Conservation (phyloP, 2,888 invertebrate genomes). For the Dryadula phaetusa region DNA sequence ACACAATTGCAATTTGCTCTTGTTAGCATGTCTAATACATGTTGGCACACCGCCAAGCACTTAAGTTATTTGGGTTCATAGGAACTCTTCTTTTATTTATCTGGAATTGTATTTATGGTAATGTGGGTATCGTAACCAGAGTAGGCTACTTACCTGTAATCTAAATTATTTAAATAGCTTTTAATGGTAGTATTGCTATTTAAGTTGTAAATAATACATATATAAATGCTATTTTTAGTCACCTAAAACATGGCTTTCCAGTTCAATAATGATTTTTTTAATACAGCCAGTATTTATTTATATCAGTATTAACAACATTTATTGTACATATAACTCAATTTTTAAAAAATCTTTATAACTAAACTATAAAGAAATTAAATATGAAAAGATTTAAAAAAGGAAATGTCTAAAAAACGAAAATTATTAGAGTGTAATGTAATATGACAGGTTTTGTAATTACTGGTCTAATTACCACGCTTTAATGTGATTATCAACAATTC, state of each 20-base stretch:
- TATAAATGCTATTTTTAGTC: too few species aligned
- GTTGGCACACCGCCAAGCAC: constrained; percentile 52
- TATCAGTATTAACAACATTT: too few species aligned
- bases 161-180: neutral
- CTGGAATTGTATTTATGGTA: constrained; percentile 31
- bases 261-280: neutral
- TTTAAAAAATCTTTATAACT: too few species aligned
- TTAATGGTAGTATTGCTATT: neutral
- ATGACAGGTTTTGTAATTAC: constrained; percentile 32
- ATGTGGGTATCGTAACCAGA: constrained; percentile 5
- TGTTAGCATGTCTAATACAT: constrained; percentile 41
- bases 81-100: constrained; percentile 45
- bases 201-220: neutral
- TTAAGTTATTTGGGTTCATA: constrained; percentile 45
- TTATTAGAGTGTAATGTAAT: neutral
- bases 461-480: constrained; percentile 24
- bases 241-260: neutral
- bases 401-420: neutral
- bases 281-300: too few species aligned
- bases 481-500: constrained; percentile 14
- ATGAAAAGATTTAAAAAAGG: too few species aligned
- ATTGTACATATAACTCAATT: too few species aligned
- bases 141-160: constrained; percentile 8
- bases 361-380: too few species aligned
- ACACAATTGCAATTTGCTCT: constrained; percentile 33